These are phyloP conservation scores for Caenorhabditis sp. DNA, from an alignment of 2,888 invertebrate genomes.

Conservation along the genomic window DNA sequence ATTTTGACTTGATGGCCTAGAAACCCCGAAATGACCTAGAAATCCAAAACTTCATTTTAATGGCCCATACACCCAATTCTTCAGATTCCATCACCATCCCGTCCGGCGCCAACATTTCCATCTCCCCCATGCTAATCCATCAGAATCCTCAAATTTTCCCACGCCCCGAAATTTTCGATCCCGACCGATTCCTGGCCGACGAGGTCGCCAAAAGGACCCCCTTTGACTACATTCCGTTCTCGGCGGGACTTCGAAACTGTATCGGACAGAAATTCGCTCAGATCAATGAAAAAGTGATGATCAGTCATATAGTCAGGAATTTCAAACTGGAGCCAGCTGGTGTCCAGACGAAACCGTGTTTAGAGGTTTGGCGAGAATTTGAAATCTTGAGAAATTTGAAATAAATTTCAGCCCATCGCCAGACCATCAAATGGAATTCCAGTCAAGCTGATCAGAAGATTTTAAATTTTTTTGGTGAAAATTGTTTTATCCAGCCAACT, in stretches of 20 bases:
- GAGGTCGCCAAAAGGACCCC: constrained; percentile 74
- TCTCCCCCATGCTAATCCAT: constrained; percentile 53
- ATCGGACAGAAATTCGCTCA: constrained; percentile 84
- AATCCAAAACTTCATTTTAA: not conserved
- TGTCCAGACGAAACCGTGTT: not conserved
- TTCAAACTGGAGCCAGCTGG: not conserved
- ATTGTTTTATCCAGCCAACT: no score
- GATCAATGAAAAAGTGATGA: constrained; percentile 83
- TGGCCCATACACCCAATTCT: no score
- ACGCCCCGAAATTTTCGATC: constrained; percentile 84
- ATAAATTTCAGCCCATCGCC: not conserved
- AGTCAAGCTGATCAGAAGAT: constrained; percentile 29
- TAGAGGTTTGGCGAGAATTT: no score
- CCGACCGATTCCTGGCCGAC: constrained; percentile 84
- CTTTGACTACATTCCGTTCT: constrained; percentile 79
- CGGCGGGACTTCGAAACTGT: constrained; percentile 79
- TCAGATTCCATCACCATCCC: constrained; percentile 40
- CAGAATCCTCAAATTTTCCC: constrained; percentile 44
- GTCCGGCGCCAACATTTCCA: constrained; percentile 10
- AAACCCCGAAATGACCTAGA: not conserved
- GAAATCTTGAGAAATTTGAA: no score
- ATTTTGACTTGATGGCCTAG: no score
- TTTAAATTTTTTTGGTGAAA: not conserved
- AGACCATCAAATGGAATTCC: constrained; percentile 43
- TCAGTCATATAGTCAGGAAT: constrained; percentile 13